A percentile compares a stretch with the other conserved stretches of the same genome.
Conservation (phyloP, 2,113 vertebrate genomes). For the Trematomus loennbergii region DNA sequence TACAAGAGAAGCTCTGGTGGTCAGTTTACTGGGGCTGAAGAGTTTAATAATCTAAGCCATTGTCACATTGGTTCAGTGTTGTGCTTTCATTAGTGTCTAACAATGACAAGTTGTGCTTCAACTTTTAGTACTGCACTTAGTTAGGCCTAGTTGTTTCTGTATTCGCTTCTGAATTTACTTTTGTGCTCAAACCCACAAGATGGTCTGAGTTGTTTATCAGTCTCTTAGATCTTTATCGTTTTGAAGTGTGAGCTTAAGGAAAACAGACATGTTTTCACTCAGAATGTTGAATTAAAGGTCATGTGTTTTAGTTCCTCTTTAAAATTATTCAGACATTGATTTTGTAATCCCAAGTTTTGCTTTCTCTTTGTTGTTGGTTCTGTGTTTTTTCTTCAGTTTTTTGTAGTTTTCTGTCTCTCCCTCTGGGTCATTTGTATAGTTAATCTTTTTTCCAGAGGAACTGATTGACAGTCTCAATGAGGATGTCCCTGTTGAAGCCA, state of each 20-base stretch:
- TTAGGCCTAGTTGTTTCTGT: not conserved
- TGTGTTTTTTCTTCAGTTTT: not conserved
- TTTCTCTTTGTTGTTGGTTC: not conserved
- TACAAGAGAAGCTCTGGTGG: not conserved
- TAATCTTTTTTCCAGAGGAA: slow-evolving; percentile 46
- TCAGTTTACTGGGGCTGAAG: slow-evolving; percentile 9
- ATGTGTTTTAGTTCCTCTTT: slow-evolving; percentile 35
- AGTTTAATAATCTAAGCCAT: not conserved
- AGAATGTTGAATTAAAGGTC: slow-evolving; percentile 2
- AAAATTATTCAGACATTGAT: slow-evolving; percentile 7
- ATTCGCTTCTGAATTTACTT: not conserved
- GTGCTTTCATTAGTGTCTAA: not conserved
- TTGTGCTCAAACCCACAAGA: not conserved
- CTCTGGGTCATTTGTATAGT: not conserved
- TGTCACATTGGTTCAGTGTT: not conserved
- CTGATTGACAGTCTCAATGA: slow-evolving; percentile 43
- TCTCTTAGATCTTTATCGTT: not conserved
- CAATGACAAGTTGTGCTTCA: slow-evolving; percentile 2
- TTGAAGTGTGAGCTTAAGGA: not conserved
- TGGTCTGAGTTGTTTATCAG: not conserved
- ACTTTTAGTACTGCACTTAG: not conserved
- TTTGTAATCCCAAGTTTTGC: slow-evolving; percentile 15
- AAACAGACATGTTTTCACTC: not conserved
- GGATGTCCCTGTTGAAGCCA: slow-evolving; percentile 18
- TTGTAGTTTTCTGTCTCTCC: not conserved